Conservation (phyloP, 2,888 invertebrate species). For the Lasiommata megera region DNA sequence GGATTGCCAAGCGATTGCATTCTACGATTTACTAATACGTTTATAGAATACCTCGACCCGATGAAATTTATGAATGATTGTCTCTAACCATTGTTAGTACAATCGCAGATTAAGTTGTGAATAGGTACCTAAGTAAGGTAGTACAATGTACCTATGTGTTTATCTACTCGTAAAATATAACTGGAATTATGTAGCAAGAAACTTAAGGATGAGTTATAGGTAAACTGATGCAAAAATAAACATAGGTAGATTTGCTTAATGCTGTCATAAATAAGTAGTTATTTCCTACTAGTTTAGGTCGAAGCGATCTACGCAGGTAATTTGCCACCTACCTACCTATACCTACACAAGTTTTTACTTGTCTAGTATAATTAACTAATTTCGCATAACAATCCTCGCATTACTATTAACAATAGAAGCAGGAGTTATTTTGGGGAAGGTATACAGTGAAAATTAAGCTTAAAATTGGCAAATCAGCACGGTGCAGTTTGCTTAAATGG, state of each 20-base stretch:
- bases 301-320: no score
- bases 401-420: no score
- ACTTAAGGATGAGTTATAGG: neutral
- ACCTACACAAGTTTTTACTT: no score
- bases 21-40: slow-evolving; percentile 7
- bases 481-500: no score
- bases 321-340: no score
- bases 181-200: neutral
- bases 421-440: no score
- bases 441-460: no score
- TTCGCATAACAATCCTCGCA: no score
- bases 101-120: neutral
- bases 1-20: slow-evolving; percentile 13
- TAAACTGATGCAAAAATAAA: neutral
- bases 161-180: neutral
- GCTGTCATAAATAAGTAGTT: neutral
- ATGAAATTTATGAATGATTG: slow-evolving; percentile 8
- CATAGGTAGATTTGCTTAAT: neutral
- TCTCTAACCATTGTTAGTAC: neutral
- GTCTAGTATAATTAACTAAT: no score
- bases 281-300: no score
- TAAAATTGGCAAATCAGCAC: no score
- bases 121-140: neutral
- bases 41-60: slow-evolving; percentile 11
- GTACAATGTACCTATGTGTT: neutral